Evolutionary conservation across 2,797 vertebrate genomes (phyloP).

Genomic region (Cetoscarus ocellatus): DNA sequence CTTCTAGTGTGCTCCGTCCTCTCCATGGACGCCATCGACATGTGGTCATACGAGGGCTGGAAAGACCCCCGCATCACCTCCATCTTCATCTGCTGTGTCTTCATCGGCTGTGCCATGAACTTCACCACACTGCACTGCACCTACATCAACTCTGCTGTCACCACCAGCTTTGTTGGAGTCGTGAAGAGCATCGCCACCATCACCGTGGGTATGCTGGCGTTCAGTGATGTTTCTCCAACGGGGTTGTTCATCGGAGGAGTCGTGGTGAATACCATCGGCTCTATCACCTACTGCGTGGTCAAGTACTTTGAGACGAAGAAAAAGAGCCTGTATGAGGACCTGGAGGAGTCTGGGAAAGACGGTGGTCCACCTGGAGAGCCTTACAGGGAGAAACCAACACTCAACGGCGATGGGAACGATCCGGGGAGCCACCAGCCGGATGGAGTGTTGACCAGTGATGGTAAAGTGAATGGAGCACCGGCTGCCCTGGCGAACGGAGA

Average conservation of each 20-base stretch:
- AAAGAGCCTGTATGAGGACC: conserved; percentile 92
- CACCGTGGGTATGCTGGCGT: conserved; percentile 97
- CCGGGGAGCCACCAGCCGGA: conserved; percentile 28
- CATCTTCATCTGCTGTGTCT: conserved; percentile 89
- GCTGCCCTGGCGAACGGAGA: conserved; percentile 28
- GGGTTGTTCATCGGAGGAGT: conserved; percentile 94
- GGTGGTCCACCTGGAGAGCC: conserved; percentile 70
- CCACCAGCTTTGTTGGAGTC: conserved; percentile 98
- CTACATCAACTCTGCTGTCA: conserved; percentile 98
- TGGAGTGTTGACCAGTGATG: conserved; percentile 14
- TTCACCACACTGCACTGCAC: conserved; percentile 99
- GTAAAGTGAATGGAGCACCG: not conserved
- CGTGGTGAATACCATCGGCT: conserved; percentile 96
- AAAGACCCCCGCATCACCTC: conserved; percentile 88
- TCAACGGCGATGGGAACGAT: conserved; percentile 28
- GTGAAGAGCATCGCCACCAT: conserved; percentile 98
- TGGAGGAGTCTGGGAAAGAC: conserved; percentile 87
- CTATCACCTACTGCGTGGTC: conserved; percentile 93
- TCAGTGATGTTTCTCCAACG: conserved; percentile 93
- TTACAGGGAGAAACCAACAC: conserved; percentile 53
- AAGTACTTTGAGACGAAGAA: conserved; percentile 93
- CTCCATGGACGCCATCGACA: conserved; percentile 92
- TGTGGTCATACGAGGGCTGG: conserved; percentile 96
- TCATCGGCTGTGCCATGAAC: conserved; percentile 98
- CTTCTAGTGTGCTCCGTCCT: conserved; percentile 91